A percentile compares a stretch with the other conserved stretches of the same genome.
These are phyloP conservation scores for Polyommatus icarus DNA, from an alignment of 2,888 invertebrate genomes.

Conservation along the genomic window DNA sequence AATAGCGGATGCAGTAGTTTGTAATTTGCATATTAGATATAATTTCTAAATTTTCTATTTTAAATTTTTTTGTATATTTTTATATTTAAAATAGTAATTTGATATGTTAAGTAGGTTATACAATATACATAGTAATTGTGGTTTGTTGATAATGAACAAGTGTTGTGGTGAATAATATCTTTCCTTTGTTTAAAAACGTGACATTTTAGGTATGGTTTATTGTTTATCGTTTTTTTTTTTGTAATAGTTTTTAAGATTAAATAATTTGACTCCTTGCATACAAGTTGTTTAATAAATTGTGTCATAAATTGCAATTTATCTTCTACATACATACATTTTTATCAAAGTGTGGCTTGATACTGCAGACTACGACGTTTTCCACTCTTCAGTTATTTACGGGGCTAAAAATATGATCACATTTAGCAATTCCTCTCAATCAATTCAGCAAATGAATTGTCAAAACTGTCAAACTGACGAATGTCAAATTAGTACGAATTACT, in stretches of 20 bases:
- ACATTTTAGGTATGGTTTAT: background rate
- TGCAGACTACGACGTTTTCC: too few relatives aligned
- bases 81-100: background rate
- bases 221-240: background rate
- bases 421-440: too few relatives aligned
- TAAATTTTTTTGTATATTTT: too few relatives aligned
- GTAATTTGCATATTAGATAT: background rate
- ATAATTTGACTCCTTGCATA: too few relatives aligned
- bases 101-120: background rate
- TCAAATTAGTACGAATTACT: too few relatives aligned
- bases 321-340: too few relatives aligned
- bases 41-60: background rate
- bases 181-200: background rate
- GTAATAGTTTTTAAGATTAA: background rate
- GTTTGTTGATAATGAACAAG: background rate
- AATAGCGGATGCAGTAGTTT: background rate
- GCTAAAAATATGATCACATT: too few relatives aligned
- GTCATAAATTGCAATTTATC: background rate
- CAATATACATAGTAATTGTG: background rate
- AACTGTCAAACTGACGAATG: too few relatives aligned
- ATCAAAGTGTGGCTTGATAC: too few relatives aligned
- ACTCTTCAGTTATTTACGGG: too few relatives aligned
- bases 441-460: too few relatives aligned
- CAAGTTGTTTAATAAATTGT: background rate
- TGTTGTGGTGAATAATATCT: background rate